A percentile compares a stretch with the other conserved stretches of the same genome.
These are phyloP conservation scores for Abscondita cerata DNA, from an alignment of 2,888 invertebrate genomes.

Conservation along the genomic window DNA sequence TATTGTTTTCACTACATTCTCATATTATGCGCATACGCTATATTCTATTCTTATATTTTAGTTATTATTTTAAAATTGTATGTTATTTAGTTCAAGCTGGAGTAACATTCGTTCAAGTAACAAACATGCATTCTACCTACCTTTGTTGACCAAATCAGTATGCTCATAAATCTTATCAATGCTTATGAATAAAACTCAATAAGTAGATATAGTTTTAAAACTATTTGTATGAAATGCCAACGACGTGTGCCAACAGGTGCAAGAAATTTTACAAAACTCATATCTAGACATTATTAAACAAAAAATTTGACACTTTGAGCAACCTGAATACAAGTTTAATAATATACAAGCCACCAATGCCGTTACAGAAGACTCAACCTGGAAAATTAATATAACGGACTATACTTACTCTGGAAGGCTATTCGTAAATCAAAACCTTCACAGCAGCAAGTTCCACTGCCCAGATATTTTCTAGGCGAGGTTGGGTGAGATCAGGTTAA, in stretches of 20 bases:
- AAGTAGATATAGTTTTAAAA: slow-evolving; percentile 22
- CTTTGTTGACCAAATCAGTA: slow-evolving; percentile 18
- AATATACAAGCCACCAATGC: slow-evolving; percentile 37
- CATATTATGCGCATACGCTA: too few relatives aligned
- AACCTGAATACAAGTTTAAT: slow-evolving; percentile 21
- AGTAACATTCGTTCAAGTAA: slow-evolving; percentile 16
- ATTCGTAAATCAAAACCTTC: slow-evolving; percentile 11
- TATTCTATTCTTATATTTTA: too few relatives aligned
- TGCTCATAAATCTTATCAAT: slow-evolving; percentile 20
- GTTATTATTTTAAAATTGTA: too few relatives aligned
- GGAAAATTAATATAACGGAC: slow-evolving; percentile 30
- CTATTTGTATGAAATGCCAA: slow-evolving; percentile 19
- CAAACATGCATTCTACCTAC: slow-evolving; percentile 12
- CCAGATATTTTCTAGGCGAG: slow-evolving; percentile 3
- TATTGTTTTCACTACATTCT: too few relatives aligned
- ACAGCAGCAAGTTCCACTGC: slow-evolving; percentile 7
- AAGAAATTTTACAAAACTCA: slow-evolving; percentile 7
- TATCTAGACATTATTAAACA: slow-evolving; percentile 27
- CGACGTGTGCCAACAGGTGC: neutral
- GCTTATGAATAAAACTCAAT: slow-evolving; percentile 24
- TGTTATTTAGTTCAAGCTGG: slow-evolving; percentile 13
- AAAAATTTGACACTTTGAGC: slow-evolving; percentile 32
- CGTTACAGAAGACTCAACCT: slow-evolving; percentile 24
- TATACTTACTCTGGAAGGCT: slow-evolving; percentile 23
- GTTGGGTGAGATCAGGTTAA: neutral